Base-by-base conservation (phyloP, 2,797 vertebrate species). In the Eospalax fontanierii region DNA sequence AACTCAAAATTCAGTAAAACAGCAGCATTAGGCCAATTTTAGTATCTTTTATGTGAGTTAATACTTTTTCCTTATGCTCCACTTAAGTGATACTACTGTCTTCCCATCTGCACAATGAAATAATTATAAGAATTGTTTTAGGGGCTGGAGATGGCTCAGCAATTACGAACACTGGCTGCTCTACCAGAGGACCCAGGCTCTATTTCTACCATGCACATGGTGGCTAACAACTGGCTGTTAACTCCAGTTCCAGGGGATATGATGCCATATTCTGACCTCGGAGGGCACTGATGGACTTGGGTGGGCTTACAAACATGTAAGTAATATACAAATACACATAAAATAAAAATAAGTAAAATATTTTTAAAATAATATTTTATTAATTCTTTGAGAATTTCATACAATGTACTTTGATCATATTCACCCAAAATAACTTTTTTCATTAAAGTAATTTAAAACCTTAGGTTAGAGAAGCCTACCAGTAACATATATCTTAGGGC, bases 391-490 rank as follows among this genome's bases (percentile, higher is more conserved):
- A 85, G 4, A 54, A 70, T 70, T 33, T 68, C 43, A 50, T n/a
- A 35, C 30, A 46, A 57, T 70, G 33, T 70, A 54, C 19, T 85
- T 85, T 57, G 22, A 54, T 54, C 22, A 71, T 57, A 85, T 43
- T 43, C 50, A 33, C 10, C 19, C 11, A 35, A 73, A 30, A 40
- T 9, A 9, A 54, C 11, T 1, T n/a, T 89, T 89, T 75, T 87
- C 3, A 86, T 81, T 68, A 33, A 79, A 68, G 65, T 87, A 19
- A 80, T 46, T 93, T 88, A 46, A 93, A 90, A 93, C n/a, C 21
- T 46, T 15, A 46, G 7, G 68, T n/a, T 22, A 70, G 28, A 91
- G 89, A 46, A 90, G 70, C 19, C 81, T 50, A 65, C 12, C 8
- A 82, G 14, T 43, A 94, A 96, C 6, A 35, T 33, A 54, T 0